Evolutionary conservation across 2,113 vertebrate species (phyloP).

Genomic region (Cervus canadensis): DNA sequence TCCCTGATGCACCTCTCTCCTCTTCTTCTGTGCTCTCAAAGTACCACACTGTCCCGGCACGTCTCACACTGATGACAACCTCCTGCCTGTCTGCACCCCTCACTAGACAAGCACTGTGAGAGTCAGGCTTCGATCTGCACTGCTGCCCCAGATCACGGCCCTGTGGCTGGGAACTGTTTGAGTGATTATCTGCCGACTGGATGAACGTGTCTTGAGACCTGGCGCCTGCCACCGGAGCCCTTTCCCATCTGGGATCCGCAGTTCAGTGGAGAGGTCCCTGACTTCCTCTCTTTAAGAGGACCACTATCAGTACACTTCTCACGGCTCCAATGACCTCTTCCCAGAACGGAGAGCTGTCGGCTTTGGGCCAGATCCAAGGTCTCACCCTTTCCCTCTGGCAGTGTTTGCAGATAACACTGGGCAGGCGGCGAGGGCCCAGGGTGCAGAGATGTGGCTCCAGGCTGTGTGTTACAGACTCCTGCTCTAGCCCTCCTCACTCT

Average conservation of each 20-base stretch:
- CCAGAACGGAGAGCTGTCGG: not conserved
- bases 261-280: not conserved
- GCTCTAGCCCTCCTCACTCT: fast-evolving
- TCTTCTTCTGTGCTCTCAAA: not conserved
- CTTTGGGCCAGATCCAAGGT: not conserved
- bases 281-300: not conserved
- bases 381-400: not conserved
- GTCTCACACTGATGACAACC: fast-evolving
- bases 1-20: not conserved
- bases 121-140: fast-evolving
- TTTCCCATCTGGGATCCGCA: not conserved
- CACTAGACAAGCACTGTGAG: not conserved
- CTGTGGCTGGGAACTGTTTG: fast-evolving
- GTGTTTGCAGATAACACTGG: not conserved
- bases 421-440: not conserved
- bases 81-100: not conserved
- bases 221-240: not conserved
- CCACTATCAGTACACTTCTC: not conserved
- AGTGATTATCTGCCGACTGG: not conserved
- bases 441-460: not conserved
- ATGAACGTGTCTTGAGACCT: not conserved
- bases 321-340: not conserved
- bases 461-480: not conserved
- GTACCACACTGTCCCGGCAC: not conserved
- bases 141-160: not conserved